Conservation (phyloP, 2,797 vertebrate species). For the Eurystomus glaucurus region DNA sequence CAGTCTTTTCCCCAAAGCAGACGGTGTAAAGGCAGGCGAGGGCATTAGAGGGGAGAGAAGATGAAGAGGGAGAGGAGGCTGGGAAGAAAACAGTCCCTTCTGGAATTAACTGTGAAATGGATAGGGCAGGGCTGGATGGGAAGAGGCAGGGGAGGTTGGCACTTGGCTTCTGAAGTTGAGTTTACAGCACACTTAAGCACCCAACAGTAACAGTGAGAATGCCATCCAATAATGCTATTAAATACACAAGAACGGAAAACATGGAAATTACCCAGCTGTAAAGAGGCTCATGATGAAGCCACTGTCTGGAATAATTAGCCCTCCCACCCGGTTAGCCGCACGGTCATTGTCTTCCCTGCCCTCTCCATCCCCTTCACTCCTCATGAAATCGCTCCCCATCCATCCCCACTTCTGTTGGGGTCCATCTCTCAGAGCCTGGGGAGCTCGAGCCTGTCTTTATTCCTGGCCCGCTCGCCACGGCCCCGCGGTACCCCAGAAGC, state of each 20-base stretch:
- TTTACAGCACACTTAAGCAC: constrained; percentile 35
- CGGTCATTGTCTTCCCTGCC: constrained; percentile 41
- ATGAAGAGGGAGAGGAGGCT: neutral
- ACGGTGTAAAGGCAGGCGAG: neutral
- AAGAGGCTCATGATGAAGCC: constrained; percentile 54
- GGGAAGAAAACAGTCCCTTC: neutral
- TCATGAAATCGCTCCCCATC: constrained; percentile 33
- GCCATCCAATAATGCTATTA: constrained; percentile 37
- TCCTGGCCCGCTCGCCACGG: neutral
- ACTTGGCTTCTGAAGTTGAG: neutral
- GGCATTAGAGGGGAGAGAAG: neutral
- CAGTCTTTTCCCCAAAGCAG: neutral
- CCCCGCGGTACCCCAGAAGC: constrained; percentile 54
- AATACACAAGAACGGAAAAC: neutral
- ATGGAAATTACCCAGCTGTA: constrained; percentile 53
- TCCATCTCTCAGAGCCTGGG: constrained; percentile 12
- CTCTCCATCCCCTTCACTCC: constrained; percentile 51
- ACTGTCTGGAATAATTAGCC: constrained; percentile 63
- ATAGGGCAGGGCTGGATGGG: neutral
- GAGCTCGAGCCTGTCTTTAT: constrained; percentile 45
- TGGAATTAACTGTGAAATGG: neutral
- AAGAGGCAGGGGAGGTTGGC: neutral
- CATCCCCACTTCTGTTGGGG: constrained; percentile 26
- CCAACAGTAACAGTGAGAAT: neutral
- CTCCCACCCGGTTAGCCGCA: constrained; percentile 41